Evolutionary conservation across 2,113 vertebrate species (phyloP), one percentile per base, ranked within the genome.

Genomic region (Leiothrix lutea): DNA sequence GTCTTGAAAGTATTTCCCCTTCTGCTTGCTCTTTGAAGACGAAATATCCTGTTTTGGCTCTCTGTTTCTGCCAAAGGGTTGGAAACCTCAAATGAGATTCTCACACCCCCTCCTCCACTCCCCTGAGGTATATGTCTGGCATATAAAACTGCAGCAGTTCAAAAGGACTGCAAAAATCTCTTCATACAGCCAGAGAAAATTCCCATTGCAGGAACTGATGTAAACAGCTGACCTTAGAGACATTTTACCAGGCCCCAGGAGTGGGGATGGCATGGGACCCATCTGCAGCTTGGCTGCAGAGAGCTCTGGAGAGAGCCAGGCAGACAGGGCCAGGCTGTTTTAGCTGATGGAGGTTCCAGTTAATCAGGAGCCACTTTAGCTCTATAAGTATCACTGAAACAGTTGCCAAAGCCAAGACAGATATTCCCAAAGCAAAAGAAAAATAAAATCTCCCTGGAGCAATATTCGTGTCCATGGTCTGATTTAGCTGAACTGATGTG

Each of bases 11-110:
- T 51, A 38, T 51, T 92, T 69, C 29, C 66, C 42, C 14, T 72
- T 62, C 70, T 18, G 17, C 54, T 91, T 85, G 33, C 54, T 85
- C 58, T 86, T 73, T 94, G 75, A 89, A 93, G 64, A 9, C 58
- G 42, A 95, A 93, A 80, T 92, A 94, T n/a, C 71, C 74, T 95
- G 87, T 42, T 87, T 82, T 83, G 78, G 64, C 50, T 78, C 67
- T 56, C 61, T 91, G 70, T 82, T 90, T 92, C 54, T 91, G 71
- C 50, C 29, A 8, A 83, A 90, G 67, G 50, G 60, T 23, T 91
- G 90, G 64, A 88, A 95, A 94, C 66, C 61, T 95, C 80, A 95
- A 57, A 90, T 50, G 58, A 93, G 87, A 92, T 92, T 95, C 87
- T 95, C 94, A 88, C 96, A 88, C 60, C 47, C 81, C 85, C 87